Evolutionary conservation across 2,113 vertebrate species (phyloP).

Genomic region (Euleptes europaea): DNA sequence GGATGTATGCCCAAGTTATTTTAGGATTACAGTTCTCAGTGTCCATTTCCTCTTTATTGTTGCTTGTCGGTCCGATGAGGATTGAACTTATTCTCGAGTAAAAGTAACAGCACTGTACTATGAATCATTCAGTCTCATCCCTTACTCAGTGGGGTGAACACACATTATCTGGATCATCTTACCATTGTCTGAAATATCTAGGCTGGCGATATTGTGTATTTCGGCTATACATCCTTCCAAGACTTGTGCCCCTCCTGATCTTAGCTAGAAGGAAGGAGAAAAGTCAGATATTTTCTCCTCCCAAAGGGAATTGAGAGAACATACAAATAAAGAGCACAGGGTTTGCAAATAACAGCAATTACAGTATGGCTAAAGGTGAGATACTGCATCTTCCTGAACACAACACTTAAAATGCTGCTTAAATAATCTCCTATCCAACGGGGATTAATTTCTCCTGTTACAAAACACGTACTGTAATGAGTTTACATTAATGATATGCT

Average conservation of each 20-base stretch:
- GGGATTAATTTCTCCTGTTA: neutral
- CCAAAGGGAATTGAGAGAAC: constrained; percentile 36
- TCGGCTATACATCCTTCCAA: constrained; percentile 97
- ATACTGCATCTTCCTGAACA: neutral
- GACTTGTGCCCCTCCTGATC: constrained; percentile 95
- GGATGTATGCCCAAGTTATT: neutral
- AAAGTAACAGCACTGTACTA: neutral
- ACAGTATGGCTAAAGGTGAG: neutral
- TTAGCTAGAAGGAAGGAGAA: constrained; percentile 81
- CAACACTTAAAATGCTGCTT: neutral
- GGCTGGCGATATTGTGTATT: constrained; percentile 94
- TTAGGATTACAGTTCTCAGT: neutral
- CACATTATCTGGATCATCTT: constrained; percentile 49
- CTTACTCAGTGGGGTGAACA: neutral
- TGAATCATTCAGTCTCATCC: neutral
- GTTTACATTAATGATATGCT: neutral
- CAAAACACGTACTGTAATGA: neutral
- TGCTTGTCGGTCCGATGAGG: neutral
- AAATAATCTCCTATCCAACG: neutral
- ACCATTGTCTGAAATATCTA: constrained; percentile 98
- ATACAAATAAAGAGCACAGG: constrained; percentile 45
- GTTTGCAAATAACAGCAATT: constrained; percentile 36
- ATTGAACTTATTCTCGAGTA: neutral
- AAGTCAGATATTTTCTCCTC: neutral
- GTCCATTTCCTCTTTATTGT: neutral